Evolutionary conservation across 2,888 invertebrate genomes (phyloP), one percentile per base, ranked within the genome.

Genomic region (Dusona sp.): DNA sequence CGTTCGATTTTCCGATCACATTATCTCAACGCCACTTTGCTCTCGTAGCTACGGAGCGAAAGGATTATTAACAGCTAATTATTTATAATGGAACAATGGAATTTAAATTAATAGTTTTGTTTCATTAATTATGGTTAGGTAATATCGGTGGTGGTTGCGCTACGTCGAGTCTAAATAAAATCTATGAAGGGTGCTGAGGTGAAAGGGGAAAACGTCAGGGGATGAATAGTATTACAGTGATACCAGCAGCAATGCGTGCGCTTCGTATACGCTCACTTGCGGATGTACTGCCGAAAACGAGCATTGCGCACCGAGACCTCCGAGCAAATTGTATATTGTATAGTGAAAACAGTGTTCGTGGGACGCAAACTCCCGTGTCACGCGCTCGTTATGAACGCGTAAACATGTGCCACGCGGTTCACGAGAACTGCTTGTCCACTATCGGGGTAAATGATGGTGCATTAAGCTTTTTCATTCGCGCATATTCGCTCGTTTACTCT

Each of bases 21-120:
- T 91, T 92, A 92, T 84, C 87, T 48, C 61, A 36, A 33, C 74
- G 67, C 67, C 61, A 72, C 68, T 70, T 25, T 33, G 29, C 74
- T 74, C 65, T 57, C 73, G 81, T 85, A 78, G 85, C 79, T 87
- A 83, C 89, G 87, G 87, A 87, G 22, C 87, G 89, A 85, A 84
- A 87, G 89, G 88, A 92, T 93, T 93, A 94, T 93, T 93, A 93
- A 91, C 92, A 91, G 92, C 92, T 94, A 94, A 94, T 94, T 94
- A 94, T 93, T 94, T 93, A 92, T 93, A 94, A 94, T 93, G 93
- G 92, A 92, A 93, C 93, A 93, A 94, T 94, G 94, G 93, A 93
- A 93, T 93, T 93, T 92, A 92, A 93, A 94, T 93, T 93, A 94
- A 94, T 94, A 94, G 94, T 94, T 94, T 92, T 93, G 93, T 93